Base-by-base conservation (phyloP, 1,140 invertebrate genomes). In the Pseudomyrmex flavicornis region DNA sequence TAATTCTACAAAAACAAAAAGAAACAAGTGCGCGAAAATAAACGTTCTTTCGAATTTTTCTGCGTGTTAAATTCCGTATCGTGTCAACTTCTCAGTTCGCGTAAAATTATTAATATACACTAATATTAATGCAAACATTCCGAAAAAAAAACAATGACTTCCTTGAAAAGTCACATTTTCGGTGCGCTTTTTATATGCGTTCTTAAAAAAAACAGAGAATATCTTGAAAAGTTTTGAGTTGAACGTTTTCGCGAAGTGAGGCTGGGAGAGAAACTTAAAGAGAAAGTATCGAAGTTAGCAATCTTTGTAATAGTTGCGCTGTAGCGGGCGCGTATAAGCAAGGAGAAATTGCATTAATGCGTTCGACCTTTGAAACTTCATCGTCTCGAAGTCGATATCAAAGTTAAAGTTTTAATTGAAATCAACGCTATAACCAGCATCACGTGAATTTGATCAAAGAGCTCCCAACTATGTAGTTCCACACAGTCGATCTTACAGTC, bases 341-440 rank as follows among this genome's bases (percentile, higher is more conserved):
- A 20, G 5, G 63, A 69, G 59, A 79, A 88, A 88, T 84, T 80
- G 86, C 86, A 88, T 88, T 79, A 80, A 54, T 69, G 44, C 46
- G 54, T 65, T 65, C 74, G 83, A 88, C 85, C 85, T 87, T 88
- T 68, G 86, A 77, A 88, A 87, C 74, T 88, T 63, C 61, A 70
- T 70, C 58, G 61, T 72, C n/a, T 52, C 61, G 26, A 68, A 70
- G 61, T 65, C 22, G 56, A 80, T 76, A 69, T 87, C 86, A 87
- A 87, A 87, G 85, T 87, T 50, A 75, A 88, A 88, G 86, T 88
- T 88, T 88, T 87, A 88, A 88, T 88, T 88, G 86, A 88, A 87
- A 88, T 87, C 86, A 88, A 87, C 74, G 69, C 63, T 82, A 70
- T 87, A 84, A 84, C 72, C 68, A 79, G 48, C 82, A 86, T 87